These are phyloP conservation scores for Erinaceus europaeus DNA, from an alignment of 2,113 vertebrate species.

Conservation along the genomic window DNA sequence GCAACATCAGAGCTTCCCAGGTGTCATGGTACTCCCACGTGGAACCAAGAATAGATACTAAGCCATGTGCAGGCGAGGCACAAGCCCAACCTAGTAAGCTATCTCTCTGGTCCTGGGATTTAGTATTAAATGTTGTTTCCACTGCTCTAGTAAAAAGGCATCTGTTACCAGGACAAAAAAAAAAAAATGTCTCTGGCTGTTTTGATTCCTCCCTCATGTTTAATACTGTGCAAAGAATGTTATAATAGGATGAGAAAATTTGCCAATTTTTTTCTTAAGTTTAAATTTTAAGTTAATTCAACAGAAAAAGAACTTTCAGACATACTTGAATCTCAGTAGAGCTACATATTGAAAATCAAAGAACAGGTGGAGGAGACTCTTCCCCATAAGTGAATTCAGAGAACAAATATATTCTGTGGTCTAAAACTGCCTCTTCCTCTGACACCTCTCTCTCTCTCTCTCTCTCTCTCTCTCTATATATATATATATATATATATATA, in stretches of 20 bases:
- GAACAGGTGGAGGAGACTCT: neutral
- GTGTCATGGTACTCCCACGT: too few species aligned
- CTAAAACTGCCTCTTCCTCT: neutral
- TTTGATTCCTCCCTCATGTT: conserved; percentile 42
- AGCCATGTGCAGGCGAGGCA: too few species aligned
- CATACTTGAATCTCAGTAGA: neutral
- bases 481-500: too few species aligned
- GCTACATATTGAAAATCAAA: neutral
- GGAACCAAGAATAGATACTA: neutral
- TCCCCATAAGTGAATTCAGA: neutral
- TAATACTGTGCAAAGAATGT: neutral
- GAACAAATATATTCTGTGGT: neutral
- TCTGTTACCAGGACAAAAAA: neutral
- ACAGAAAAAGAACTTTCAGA: conserved; percentile 15
- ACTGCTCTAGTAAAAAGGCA: conserved; percentile 28
- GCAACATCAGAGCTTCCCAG: too few species aligned
- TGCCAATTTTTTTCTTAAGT: neutral
- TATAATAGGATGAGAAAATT: conserved; percentile 28
- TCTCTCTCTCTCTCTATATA: too few species aligned
- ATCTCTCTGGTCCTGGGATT: too few species aligned
- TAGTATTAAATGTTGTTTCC: too few species aligned
- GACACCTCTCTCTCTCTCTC: too few species aligned
- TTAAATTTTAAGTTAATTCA: conserved; percentile 4
- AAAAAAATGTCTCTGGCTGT: neutral
- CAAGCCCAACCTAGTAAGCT: too few species aligned